Evolutionary conservation across 92 coral and sea anemone species (phyloP).

Genomic region (Muricea muricata): DNA sequence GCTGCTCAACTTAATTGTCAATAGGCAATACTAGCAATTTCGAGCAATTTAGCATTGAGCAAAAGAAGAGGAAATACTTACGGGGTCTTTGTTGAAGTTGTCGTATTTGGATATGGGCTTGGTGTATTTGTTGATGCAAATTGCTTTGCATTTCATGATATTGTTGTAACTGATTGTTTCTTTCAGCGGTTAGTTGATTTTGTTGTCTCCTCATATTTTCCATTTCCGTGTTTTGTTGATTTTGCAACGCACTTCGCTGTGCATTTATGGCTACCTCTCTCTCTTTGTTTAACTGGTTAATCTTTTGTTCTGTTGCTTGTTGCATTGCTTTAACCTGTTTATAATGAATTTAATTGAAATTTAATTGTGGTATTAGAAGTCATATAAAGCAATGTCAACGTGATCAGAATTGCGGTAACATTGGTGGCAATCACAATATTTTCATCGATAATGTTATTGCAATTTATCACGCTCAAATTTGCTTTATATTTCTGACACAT

Average conservation of each 20-base stretch:
- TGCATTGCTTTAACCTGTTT: slow-evolving; percentile 38
- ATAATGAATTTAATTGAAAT: no score
- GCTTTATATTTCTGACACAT: no score
- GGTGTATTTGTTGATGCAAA: slow-evolving; percentile 7
- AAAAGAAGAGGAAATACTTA: background rate
- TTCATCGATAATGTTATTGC: no score
- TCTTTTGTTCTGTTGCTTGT: slow-evolving; percentile 27
- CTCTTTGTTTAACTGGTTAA: slow-evolving; percentile 26
- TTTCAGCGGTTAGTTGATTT: background rate
- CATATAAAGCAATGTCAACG: no score
- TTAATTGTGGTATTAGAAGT: no score
- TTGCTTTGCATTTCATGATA: slow-evolving; percentile 11
- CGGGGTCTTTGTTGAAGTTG: slow-evolving; percentile 40
- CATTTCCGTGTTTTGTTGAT: slow-evolving; percentile 25
- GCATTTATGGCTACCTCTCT: slow-evolving; percentile 3
- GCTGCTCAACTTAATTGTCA: no score
- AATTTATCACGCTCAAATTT: no score
- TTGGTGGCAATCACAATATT: no score
- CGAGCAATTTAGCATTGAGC: background rate
- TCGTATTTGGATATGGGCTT: background rate
- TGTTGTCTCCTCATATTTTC: slow-evolving; percentile 5
- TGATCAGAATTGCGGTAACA: no score
- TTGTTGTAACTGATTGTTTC: slow-evolving; percentile 18
- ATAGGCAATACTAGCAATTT: no score
- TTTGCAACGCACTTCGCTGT: background rate